Percentiles rank a stretch among this genome's conserved stretches.
These are phyloP conservation scores for Dorcus hopei DNA, from an alignment of 2,888 invertebrate species.

Conservation along the genomic window DNA sequence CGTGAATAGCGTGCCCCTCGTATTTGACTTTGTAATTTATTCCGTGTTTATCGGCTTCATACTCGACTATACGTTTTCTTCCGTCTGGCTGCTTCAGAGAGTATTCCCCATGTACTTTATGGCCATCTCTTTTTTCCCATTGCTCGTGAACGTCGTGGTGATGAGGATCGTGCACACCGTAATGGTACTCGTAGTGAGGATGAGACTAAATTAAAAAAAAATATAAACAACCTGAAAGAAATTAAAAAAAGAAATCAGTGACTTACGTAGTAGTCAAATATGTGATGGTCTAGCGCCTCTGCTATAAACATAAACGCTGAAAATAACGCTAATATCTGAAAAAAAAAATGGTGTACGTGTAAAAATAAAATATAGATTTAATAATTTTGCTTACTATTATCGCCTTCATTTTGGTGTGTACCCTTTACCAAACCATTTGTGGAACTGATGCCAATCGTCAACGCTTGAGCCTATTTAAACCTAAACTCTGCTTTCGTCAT, in stretches of 20 bases:
- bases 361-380: no score
- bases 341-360: no score
- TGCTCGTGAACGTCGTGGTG: constrained; percentile 44
- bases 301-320: background rate
- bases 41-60: constrained; percentile 43
- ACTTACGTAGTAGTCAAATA: background rate
- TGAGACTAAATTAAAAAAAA: constrained; percentile 31
- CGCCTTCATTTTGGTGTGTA: no score
- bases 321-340: no score
- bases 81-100: constrained; percentile 43
- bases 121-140: constrained; percentile 40
- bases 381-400: no score
- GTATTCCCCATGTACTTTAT: constrained; percentile 41
- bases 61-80: constrained; percentile 43
- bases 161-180: constrained; percentile 42
- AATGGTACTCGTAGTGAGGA: constrained; percentile 43
- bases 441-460: no score
- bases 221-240: background rate
- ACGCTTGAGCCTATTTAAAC: no score
- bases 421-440: no score
- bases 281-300: background rate
- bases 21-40: constrained; percentile 41
- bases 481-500: no score
- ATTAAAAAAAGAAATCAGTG: background rate
- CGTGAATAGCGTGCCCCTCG: constrained; percentile 30